Evolutionary conservation across 2,113 vertebrate genomes (phyloP), one percentile per base, ranked within the genome.

Genomic region (Australoheros scitulus): DNA sequence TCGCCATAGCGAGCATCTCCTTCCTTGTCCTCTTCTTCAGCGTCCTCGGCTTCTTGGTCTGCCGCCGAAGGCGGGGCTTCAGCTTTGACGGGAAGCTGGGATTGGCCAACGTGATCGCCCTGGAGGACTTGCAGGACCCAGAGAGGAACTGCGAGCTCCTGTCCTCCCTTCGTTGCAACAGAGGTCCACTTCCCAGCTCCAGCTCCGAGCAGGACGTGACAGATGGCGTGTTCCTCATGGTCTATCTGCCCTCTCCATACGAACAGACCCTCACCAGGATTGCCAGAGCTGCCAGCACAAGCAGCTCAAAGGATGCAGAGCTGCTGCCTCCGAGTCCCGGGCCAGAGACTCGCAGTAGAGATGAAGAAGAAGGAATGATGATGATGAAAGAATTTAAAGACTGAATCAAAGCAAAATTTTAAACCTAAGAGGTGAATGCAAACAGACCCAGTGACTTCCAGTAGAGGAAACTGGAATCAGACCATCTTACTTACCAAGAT

Each of bases 241-340:
- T 93, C 8, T 95, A 95, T 5, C 95, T 96, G 75, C 97, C 96
- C 7, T 95, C 97, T 0, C 97, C 97, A 0, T 98, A 98, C 0
- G 96, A 97, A 76, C 96, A 97, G 78, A 97, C 97, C 61, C 97
- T 96, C 59, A 95, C 95, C 90, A 94, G 95, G 77, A 89, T 92
- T 3, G 84, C 94, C 24, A 93, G 91, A 0, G 95, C 93, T 1
- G 93, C 96, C 88, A 96, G 95, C 89, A 93, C 87, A 0, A 86
- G 87, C 84, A 94, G 93, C 87, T 90, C 92, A 20, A 90, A 86
- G n/a, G 89, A 91, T 7, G 1, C 81, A 63, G 92, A 92, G 41
- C 83, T 88, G 70, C 78, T 82, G 61, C 92, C 90, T 0, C 82
- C 85, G 0, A 91, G 92, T 55, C 91, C 85, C 1, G 92, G 85